Evolutionary conservation across 1,140 invertebrate genomes (phyloP).

Genomic region (Drosophila oshimai): DNA sequence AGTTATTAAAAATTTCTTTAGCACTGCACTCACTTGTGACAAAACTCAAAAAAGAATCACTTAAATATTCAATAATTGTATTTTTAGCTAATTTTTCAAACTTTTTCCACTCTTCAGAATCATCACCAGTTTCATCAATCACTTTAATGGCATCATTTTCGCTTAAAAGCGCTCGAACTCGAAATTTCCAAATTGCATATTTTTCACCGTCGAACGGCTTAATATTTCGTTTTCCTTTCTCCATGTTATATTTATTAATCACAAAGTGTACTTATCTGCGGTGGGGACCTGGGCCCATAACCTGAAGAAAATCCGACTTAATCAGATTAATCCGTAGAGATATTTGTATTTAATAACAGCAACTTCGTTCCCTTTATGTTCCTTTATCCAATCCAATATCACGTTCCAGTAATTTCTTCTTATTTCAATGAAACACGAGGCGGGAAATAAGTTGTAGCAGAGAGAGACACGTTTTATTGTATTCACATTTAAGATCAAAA

Average conservation of each 20-base stretch:
- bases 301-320: background rate
- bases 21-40: constrained; percentile 53
- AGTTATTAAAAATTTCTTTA: constrained; percentile 61
- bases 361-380: too few relatives aligned
- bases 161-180: background rate
- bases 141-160: background rate
- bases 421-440: too few relatives aligned
- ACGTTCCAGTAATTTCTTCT: too few relatives aligned
- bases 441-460: too few relatives aligned
- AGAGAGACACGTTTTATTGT: too few relatives aligned
- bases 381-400: too few relatives aligned
- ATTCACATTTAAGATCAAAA: too few relatives aligned
- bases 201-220: background rate
- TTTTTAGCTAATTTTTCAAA: constrained; percentile 56
- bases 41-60: constrained; percentile 70
- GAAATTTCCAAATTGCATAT: background rate
- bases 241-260: background rate
- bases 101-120: constrained; percentile 58
- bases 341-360: too few relatives aligned
- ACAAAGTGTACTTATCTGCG: background rate
- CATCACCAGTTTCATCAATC: background rate
- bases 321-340: background rate
- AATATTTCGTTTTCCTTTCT: background rate
- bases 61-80: constrained; percentile 70
- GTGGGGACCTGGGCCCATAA: background rate